These are phyloP conservation scores for Poecilobothrus nobilitatus DNA, from an alignment of 2,888 invertebrate species.

Conservation along the genomic window DNA sequence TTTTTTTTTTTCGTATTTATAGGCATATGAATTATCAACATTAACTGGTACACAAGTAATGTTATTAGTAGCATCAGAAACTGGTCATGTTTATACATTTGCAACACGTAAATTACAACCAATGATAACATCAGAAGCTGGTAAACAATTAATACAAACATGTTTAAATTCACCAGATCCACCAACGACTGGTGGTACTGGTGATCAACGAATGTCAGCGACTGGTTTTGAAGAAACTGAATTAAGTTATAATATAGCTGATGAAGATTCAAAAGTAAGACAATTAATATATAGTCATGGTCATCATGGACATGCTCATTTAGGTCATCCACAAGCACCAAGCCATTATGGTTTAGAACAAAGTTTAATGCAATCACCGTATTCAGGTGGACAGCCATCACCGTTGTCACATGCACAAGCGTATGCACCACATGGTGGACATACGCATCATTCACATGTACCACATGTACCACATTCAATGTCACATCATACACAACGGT, in stretches of 20 bases:
- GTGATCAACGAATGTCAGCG: constrained; percentile 95
- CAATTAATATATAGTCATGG: constrained; percentile 81
- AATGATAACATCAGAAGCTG: constrained; percentile 97
- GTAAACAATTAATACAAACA: constrained; percentile 96
- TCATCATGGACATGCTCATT: constrained; percentile 61
- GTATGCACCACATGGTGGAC: constrained; percentile 41
- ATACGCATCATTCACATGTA: constrained; percentile 56
- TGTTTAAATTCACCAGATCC: constrained; percentile 97
- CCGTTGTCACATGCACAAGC: constrained; percentile 52
- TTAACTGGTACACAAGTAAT: constrained; percentile 99
- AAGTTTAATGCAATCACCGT: constrained; percentile 61
- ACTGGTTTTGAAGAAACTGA: constrained; percentile 98
- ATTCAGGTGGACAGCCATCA: constrained; percentile 53
- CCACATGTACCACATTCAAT: constrained; percentile 58
- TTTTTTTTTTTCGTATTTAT: constrained; percentile 29
- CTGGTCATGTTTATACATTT: constrained; percentile 99
- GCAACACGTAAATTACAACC: constrained; percentile 97
- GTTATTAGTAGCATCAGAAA: constrained; percentile 97
- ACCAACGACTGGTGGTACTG: constrained; percentile 56
- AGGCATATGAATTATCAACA: constrained; percentile 99
- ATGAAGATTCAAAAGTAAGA: constrained; percentile 95
- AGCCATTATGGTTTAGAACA: constrained; percentile 60
- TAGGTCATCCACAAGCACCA: constrained; percentile 53
- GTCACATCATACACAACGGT: constrained; percentile 74
- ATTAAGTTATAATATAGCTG: constrained; percentile 90